phyloP scores from a whole-genome alignment of 2,888 invertebrate species.

The Hoplodrina blanda region DNA sequence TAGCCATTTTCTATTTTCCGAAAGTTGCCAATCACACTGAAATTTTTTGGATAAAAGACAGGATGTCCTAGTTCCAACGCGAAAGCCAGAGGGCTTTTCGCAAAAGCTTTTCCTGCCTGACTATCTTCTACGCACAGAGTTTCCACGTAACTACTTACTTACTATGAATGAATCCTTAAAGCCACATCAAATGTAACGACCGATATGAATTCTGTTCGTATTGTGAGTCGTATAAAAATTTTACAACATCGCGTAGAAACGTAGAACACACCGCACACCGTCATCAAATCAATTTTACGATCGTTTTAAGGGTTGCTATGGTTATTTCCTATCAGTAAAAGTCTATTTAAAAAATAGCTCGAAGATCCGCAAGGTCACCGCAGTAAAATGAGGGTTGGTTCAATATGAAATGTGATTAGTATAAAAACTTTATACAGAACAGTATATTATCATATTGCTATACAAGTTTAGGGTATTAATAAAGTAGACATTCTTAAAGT shows the following conservation, averaged over 20 bases:
- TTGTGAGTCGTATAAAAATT: slow-evolving; percentile 65
- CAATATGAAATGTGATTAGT: slow-evolving; percentile 12
- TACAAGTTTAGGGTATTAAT: neutral
- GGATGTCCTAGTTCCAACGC: slow-evolving; percentile 20
- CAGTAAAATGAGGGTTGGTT: slow-evolving; percentile 25
- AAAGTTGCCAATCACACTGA: neutral
- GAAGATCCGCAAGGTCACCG: slow-evolving; percentile 46
- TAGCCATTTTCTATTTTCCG: slow-evolving; percentile 19
- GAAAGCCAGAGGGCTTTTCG: slow-evolving; percentile 44
- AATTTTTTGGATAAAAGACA: neutral
- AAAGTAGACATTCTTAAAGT: neutral
- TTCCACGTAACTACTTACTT: slow-evolving; percentile 43
- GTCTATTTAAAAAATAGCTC: slow-evolving; percentile 42
- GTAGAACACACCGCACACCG: slow-evolving; percentile 57
- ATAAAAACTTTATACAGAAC: neutral
- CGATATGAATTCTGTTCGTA: slow-evolving; percentile 63
- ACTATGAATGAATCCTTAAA: slow-evolving; percentile 64
- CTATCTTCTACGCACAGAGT: slow-evolving; percentile 15
- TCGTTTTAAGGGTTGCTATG: slow-evolving; percentile 56
- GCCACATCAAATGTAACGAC: slow-evolving; percentile 59
- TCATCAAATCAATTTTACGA: slow-evolving; percentile 64
- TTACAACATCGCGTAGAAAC: slow-evolving; percentile 61
- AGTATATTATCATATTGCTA: slow-evolving; percentile 2
- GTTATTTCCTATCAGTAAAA: slow-evolving; percentile 51
- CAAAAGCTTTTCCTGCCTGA: slow-evolving; percentile 2